Conservation (phyloP, 2,888 invertebrate genomes). For the Phasia obesa region DNA sequence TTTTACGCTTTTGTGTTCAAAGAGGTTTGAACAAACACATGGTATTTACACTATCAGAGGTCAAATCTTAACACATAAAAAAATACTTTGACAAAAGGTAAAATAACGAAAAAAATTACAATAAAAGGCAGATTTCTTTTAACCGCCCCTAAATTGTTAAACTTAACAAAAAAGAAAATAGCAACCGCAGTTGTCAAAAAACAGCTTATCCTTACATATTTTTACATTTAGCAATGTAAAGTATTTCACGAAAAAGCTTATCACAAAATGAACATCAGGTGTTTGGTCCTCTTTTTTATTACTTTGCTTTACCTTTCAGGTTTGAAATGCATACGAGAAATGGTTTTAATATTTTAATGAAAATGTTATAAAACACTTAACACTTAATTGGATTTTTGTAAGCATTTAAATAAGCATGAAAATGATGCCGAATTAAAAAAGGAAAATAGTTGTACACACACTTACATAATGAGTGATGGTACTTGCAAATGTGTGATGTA, state of each 20-base stretch:
- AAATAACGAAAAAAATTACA: slow-evolving; percentile 4
- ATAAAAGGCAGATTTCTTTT: slow-evolving; percentile 48
- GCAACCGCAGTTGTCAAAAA: slow-evolving; percentile 67
- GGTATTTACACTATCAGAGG: slow-evolving; percentile 58
- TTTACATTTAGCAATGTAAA: slow-evolving; percentile 35
- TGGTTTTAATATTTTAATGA: slow-evolving; percentile 55
- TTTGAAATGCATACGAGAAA: not conserved
- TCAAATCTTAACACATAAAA: slow-evolving; percentile 49
- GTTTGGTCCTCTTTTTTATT: slow-evolving; percentile 56
- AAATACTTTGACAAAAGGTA: slow-evolving; percentile 51
- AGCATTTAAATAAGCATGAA: slow-evolving; percentile 47
- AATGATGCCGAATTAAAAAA: slow-evolving; percentile 2
- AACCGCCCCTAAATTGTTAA: slow-evolving; percentile 51
- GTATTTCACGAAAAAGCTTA: slow-evolving; percentile 47
- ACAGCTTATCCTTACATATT: slow-evolving; percentile 63
- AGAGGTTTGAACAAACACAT: slow-evolving; percentile 14
- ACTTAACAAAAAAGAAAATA: slow-evolving; percentile 31
- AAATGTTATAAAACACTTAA: slow-evolving; percentile 68
- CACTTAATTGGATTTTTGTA: slow-evolving; percentile 69
- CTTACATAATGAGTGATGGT: too few species aligned
- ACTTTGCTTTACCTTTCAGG: not conserved
- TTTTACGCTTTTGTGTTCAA: slow-evolving; percentile 19
- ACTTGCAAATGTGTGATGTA: not conserved
- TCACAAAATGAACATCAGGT: slow-evolving; percentile 69
- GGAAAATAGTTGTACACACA: not conserved